Evolutionary conservation across 2,888 invertebrate genomes (phyloP).

Genomic region (Choristoneura rosaceana): DNA sequence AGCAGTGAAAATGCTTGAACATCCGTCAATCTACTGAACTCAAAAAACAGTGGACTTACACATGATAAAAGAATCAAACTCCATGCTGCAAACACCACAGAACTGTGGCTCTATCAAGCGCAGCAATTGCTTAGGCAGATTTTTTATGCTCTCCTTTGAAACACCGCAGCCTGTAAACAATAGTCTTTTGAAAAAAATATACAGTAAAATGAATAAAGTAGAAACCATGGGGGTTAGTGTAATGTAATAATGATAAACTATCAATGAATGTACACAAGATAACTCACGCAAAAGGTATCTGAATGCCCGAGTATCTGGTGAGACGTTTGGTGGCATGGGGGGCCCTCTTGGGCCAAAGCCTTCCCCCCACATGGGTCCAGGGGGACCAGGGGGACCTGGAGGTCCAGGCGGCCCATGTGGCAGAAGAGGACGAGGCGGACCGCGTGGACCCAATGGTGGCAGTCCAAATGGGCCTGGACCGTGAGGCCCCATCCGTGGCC

Average conservation of each 20-base stretch:
- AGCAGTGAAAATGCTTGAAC: too few relatives aligned
- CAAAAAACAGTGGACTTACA: slow-evolving; percentile 59
- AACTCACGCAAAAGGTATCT: slow-evolving; percentile 34
- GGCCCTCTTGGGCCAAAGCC: slow-evolving; percentile 31
- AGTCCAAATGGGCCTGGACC: slow-evolving; percentile 16
- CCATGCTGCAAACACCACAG: slow-evolving; percentile 66
- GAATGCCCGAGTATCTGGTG: slow-evolving; percentile 9
- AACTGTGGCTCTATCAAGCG: slow-evolving; percentile 59
- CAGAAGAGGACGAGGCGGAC: background rate
- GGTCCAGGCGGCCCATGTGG: background rate
- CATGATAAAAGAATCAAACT: slow-evolving; percentile 55
- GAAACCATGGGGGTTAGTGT: too few relatives aligned
- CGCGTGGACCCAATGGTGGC: background rate
- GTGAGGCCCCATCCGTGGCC: slow-evolving; percentile 12
- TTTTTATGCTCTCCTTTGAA: slow-evolving; percentile 49
- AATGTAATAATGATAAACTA: too few relatives aligned
- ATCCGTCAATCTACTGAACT: background rate
- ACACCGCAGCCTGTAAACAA: slow-evolving; percentile 31
- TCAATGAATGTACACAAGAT: background rate
- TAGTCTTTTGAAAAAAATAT: too few relatives aligned
- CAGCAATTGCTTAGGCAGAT: slow-evolving; percentile 62
- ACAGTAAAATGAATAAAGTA: too few relatives aligned
- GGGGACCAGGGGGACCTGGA: background rate
- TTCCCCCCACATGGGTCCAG: slow-evolving; percentile 9
- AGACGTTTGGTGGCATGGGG: background rate